phyloP scores from a whole-genome alignment of 2,113 vertebrate species.

The Urocitellus parryii region DNA sequence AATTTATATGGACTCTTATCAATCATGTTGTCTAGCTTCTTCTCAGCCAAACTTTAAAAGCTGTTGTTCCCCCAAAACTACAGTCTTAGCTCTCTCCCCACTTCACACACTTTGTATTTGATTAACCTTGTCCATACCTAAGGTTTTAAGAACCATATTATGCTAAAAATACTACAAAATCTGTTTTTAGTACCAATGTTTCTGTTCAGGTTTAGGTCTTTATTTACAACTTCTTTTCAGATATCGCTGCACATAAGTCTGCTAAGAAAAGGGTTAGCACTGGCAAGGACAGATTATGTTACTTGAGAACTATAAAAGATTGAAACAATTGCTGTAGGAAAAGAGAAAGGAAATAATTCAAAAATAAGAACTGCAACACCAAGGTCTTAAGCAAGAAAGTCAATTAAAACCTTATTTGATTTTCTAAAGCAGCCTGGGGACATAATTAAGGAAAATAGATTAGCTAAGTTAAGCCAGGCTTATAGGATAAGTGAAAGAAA shows the following conservation, averaged over 20 bases:
- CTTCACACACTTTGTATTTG: background rate
- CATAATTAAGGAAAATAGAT: conserved; percentile 66
- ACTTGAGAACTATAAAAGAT: background rate
- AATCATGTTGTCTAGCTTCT: conserved; percentile 13
- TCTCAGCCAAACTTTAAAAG: background rate
- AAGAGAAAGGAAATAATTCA: conserved; percentile 38
- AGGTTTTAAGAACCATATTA: conserved; percentile 14
- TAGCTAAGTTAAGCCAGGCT: conserved; percentile 34
- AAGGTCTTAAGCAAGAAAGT: conserved; percentile 52
- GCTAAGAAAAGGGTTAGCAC: background rate
- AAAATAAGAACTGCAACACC: conserved; percentile 56
- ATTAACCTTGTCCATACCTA: background rate
- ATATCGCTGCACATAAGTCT: background rate
- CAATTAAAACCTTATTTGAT: conserved; percentile 50
- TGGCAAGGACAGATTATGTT: background rate
- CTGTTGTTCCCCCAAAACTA: background rate
- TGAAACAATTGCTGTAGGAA: background rate
- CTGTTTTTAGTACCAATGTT: conserved; percentile 43
- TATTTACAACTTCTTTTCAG: conserved; percentile 51
- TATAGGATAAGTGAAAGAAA: background rate
- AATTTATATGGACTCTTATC: background rate
- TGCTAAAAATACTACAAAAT: conserved; percentile 41
- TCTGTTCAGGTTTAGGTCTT: conserved; percentile 35
- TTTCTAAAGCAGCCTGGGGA: conserved; percentile 60
- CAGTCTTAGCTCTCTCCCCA: background rate